Percentiles rank a stretch among this genome's conserved stretches.
Evolutionary conservation across 2,797 vertebrate species (phyloP).

Genomic region (Oreochromis grahami): DNA sequence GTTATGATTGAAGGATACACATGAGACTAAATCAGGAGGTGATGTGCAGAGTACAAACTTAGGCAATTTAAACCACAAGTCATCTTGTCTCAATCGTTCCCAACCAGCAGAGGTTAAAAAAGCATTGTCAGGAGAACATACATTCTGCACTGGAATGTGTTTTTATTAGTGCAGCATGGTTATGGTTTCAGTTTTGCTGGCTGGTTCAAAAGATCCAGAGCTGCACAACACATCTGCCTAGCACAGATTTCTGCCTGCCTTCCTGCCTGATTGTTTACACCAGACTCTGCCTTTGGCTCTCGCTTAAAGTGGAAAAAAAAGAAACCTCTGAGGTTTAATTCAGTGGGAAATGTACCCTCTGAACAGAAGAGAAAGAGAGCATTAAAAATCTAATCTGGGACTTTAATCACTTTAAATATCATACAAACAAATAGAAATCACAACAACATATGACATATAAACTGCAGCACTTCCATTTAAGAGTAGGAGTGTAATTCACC

Average conservation of each 20-base stretch:
- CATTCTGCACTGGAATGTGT: constrained; percentile 57
- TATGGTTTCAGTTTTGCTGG: constrained; percentile 48
- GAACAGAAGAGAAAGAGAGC: not conserved
- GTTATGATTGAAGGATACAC: not conserved
- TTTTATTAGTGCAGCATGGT: constrained; percentile 65
- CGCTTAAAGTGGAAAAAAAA: not conserved
- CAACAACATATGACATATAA: not conserved
- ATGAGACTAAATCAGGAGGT: not conserved
- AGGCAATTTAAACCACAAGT: constrained; percentile 6
- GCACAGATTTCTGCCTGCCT: constrained; percentile 44
- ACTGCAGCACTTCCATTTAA: not conserved
- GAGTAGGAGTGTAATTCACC: not conserved
- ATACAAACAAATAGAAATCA: not conserved
- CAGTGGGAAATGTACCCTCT: not conserved
- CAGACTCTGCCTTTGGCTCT: not conserved
- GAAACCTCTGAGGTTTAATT: not conserved
- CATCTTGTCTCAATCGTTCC: constrained; percentile 32
- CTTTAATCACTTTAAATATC: not conserved
- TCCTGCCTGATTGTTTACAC: not conserved
- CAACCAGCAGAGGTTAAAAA: constrained; percentile 17
- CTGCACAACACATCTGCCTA: constrained; percentile 55
- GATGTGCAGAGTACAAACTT: not conserved
- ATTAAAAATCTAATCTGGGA: not conserved
- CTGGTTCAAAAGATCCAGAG: constrained; percentile 44
- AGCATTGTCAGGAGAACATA: constrained; percentile 30